Base-by-base conservation (phyloP, 2,797 vertebrate genomes). In the Malurus leucopterus region DNA sequence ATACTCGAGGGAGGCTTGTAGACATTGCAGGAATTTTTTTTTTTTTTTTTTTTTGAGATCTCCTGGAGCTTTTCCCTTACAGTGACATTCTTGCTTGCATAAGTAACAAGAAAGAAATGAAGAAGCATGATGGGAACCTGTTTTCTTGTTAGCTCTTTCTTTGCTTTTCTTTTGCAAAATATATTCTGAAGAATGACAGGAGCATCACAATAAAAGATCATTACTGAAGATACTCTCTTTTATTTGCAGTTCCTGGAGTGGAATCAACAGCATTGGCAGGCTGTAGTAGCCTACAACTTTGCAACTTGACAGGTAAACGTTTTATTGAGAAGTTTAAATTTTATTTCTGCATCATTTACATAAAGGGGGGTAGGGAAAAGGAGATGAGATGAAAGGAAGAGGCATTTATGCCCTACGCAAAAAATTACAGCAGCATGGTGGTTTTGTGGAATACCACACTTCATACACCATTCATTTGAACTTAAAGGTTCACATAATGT, bases 241-340 rank as follows among this genome's bases (percentile, higher is more conserved):
- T 93, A 82, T 89, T 84, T 79, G 20, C 63, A 84, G 73, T 53
- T 93, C 46, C 73, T 89, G 92, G 79, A 86, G 55, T 53, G 34
- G 59, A 92, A 88, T 86, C 91, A 93, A 91, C 47, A 84, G 49
- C 65, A 87, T 62, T 93, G 85, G 76, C 87, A 92, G 57, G 49
- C 83, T 89, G 72, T 8, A 23, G 29, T 78, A 59, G 44, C 55
- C 82, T 77, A 86, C 74, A 93, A 84, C 47, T 70, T 46, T 88
- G 21, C 27, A 78, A 71, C 85, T 83, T 93, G 87, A 82, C 82
- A 95, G 89, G 91, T 93, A 90, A 89, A 90, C 58, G 46, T 86
- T 84, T 85, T 89, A 83, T 70, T 89, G 68, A 74, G 40, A 74
- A 80, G 40, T 68, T 89, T 91, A 85, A 70, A 54, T 89, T 84